phyloP scores from a whole-genome alignment of 1,140 invertebrate genomes.

The Akabosia matsudoensis region DNA sequence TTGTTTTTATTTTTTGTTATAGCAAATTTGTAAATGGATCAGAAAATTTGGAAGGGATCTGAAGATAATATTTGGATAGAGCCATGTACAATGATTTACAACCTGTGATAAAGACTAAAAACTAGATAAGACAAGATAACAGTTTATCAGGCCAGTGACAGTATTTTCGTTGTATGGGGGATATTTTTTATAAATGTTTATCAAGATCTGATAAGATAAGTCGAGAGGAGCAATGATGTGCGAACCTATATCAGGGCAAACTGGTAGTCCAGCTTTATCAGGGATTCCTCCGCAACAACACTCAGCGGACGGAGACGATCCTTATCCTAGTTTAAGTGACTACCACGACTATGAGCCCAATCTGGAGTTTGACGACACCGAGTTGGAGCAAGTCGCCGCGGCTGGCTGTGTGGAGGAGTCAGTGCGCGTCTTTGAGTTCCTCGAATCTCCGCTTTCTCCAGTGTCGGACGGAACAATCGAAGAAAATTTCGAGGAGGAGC shows the following conservation, averaged over 20 bases:
- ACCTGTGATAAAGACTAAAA: too few species aligned
- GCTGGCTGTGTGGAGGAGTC: conserved; percentile 60
- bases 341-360: conserved; percentile 90
- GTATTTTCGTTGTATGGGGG: too few species aligned
- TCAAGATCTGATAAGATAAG: neutral
- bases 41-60: too few species aligned
- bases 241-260: neutral
- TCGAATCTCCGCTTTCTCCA: conserved; percentile 73
- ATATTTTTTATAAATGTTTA: too few species aligned
- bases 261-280: too few species aligned
- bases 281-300: too few species aligned
- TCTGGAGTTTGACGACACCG: conserved; percentile 92
- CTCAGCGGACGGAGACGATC: conserved; percentile 69
- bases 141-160: too few species aligned
- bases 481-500: conserved; percentile 88
- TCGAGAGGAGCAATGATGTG: neutral
- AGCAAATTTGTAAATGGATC: too few species aligned
- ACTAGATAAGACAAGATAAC: too few species aligned
- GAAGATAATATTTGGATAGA: too few species aligned
- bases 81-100: too few species aligned
- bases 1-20: too few species aligned
- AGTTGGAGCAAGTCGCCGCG: conserved; percentile 63
- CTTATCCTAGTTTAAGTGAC: conserved; percentile 82
- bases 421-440: conserved; percentile 58
- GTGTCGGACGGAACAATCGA: conserved; percentile 83